Evolutionary conservation across 2,113 vertebrate species (phyloP).

Genomic region (Poeciliopsis retropinna): DNA sequence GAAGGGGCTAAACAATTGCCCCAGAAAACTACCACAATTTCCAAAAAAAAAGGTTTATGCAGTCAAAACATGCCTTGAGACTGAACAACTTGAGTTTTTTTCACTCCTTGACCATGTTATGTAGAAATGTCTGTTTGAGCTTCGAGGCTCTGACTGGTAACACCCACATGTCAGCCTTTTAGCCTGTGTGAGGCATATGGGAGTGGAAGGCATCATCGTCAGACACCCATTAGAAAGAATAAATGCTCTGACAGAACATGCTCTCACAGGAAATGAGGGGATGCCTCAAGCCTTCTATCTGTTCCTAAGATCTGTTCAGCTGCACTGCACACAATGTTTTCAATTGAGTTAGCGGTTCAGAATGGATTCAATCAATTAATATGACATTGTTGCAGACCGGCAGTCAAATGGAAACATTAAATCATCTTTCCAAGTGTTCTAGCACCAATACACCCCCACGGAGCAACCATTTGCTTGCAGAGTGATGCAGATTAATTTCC

Average conservation of each 20-base stretch:
- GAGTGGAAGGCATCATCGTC: slow-evolving; percentile 28
- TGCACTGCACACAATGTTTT: slow-evolving; percentile 71
- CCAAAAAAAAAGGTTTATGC: not conserved
- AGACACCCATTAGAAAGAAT: slow-evolving; percentile 40
- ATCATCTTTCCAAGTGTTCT: slow-evolving; percentile 70
- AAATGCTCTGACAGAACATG: slow-evolving; percentile 57
- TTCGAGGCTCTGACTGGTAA: slow-evolving; percentile 39
- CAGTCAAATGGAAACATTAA: slow-evolving; percentile 76
- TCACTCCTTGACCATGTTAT: slow-evolving; percentile 3
- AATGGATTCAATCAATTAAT: slow-evolving; percentile 77
- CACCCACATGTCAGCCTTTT: slow-evolving; percentile 38
- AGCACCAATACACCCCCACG: slow-evolving; percentile 53
- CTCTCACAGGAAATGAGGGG: slow-evolving; percentile 47
- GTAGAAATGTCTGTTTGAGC: slow-evolving; percentile 20
- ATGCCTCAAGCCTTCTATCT: slow-evolving; percentile 59
- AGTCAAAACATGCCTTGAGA: not conserved
- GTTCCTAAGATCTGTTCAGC: slow-evolving; percentile 64
- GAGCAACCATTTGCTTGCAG: slow-evolving; percentile 48
- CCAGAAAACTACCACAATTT: not conserved
- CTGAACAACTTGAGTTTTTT: not conserved
- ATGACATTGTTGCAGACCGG: slow-evolving; percentile 64
- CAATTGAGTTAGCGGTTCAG: slow-evolving; percentile 71
- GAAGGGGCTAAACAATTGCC: not conserved
- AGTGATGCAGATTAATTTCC: slow-evolving; percentile 64
- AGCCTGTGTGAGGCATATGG: slow-evolving; percentile 31